Evolutionary conservation across 2,888 invertebrate species (phyloP), one percentile per base, ranked within the genome.

Genomic region (Andrena fulva): DNA sequence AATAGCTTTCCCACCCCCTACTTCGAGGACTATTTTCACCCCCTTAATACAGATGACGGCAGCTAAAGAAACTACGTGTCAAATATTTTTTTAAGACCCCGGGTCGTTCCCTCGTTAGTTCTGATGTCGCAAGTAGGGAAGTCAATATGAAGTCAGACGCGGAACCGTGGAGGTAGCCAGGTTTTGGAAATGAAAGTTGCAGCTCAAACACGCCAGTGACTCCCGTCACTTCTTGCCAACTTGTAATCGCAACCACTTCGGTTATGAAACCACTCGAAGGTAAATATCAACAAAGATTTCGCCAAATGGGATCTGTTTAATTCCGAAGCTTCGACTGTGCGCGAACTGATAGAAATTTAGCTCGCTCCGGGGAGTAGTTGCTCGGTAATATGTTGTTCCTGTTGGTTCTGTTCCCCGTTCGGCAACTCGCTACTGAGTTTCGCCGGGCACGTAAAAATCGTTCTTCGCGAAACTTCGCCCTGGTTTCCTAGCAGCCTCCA

Each of bases 221-320:
- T 54, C 20, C 8, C 20, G 54, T 8, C 20, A 54, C 54, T 54
- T n/a, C 54, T 20, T 24, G n/a, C 54, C 20, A 54, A 20, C 54
- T 54, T 24, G 54, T 54, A 24, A 54, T 24, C 54, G 8, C 54
- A 2, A 8, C 20, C 20, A 56, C 56, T 27, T 27, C 24, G 24
- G 56, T n/a, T 52, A 52, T 20, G 56, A 56, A 56, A 56, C 24
- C 56, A 24, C 56, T 56, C 7, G 12, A 56, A 56, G 56, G 8
- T 56, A 56, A 56, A 56, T 56, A 56, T 56, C 56, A 56, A 56
- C 24, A 54, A 54, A 54, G 54, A 54, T 54, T 54, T 24, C 24
- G 7, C 56, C 24, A 56, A 56, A 56, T 56, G 56, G 12, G 56
- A 24, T 24, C 56, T 56, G 56, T 27, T 27, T 56, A 20, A 56